Evolutionary conservation across 2,797 vertebrate species (phyloP).

Genomic region (Arrhamphus sclerolepis): DNA sequence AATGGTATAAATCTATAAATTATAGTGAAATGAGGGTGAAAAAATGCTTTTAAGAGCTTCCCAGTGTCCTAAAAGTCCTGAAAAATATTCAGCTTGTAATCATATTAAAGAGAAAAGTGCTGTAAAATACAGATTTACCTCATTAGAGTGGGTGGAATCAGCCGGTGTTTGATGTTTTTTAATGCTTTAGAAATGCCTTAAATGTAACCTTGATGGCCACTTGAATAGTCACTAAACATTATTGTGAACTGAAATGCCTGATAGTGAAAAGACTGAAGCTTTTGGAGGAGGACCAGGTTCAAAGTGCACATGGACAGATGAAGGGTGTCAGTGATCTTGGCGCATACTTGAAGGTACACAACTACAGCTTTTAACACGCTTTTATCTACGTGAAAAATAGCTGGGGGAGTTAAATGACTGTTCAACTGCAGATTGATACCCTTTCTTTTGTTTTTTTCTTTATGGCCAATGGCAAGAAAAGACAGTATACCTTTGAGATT

Average conservation of each 20-base stretch:
- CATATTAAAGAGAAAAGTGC: not conserved
- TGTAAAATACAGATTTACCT: not conserved
- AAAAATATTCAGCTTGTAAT: too few relatives aligned
- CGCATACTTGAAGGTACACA: constrained; percentile 47
- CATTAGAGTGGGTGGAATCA: not conserved
- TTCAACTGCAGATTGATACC: constrained; percentile 52
- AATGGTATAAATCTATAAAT: too few relatives aligned
- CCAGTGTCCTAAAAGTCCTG: too few relatives aligned
- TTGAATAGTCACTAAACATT: not conserved
- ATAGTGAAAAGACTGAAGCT: not conserved
- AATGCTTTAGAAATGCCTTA: not conserved
- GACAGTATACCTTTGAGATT: constrained; percentile 45
- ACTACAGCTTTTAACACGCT: constrained; percentile 26
- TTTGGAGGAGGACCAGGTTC: constrained; percentile 13
- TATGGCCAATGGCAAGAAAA: constrained; percentile 28
- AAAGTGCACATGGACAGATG: constrained; percentile 27
- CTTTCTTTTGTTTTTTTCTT: constrained; percentile 39
- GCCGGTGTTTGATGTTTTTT: not conserved
- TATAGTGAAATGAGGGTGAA: too few relatives aligned
- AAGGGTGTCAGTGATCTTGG: constrained; percentile 31
- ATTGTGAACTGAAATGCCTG: not conserved
- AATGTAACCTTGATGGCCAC: not conserved
- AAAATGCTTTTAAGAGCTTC: too few relatives aligned
- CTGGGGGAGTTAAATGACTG: constrained; percentile 45
- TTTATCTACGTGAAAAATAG: constrained; percentile 51